Percentiles rank a stretch among this genome's conserved stretches.
These are phyloP conservation scores for Bathybates hornii DNA, from an alignment of 2,113 vertebrate genomes.

Conservation along the genomic window DNA sequence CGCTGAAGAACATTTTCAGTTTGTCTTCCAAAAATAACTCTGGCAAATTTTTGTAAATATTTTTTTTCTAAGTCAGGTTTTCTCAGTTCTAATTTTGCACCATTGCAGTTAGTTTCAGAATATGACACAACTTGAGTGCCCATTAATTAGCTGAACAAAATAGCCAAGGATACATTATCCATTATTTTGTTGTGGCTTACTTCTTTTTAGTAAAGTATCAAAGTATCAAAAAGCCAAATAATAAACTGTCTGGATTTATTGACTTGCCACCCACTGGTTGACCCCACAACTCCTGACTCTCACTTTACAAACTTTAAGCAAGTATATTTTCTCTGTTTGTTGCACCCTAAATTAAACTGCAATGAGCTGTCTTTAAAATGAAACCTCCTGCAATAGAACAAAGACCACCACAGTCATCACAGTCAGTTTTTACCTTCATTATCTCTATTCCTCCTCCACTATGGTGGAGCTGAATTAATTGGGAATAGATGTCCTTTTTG, in stretches of 20 bases:
- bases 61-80: neutral
- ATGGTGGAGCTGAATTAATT: conserved; percentile 38
- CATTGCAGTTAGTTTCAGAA: neutral
- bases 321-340: neutral
- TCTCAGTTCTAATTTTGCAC: neutral
- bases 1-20: neutral
- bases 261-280: conserved; percentile 25
- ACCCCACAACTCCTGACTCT: neutral
- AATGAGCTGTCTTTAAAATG: neutral
- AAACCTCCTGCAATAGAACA: neutral
- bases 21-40: neutral
- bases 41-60: neutral
- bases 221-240: neutral
- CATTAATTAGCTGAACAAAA: neutral
- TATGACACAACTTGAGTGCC: neutral
- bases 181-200: neutral
- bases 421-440: conserved; percentile 14
- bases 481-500: conserved; percentile 43
- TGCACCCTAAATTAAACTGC: neutral
- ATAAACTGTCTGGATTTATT: neutral
- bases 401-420: neutral
- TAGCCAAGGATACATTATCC: neutral
- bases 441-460: conserved; percentile 22
- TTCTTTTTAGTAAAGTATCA: neutral
- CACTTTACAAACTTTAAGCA: conserved; percentile 9